These are phyloP conservation scores for Phymatocera aterrima DNA, from an alignment of 2,888 invertebrate species.

Conservation along the genomic window DNA sequence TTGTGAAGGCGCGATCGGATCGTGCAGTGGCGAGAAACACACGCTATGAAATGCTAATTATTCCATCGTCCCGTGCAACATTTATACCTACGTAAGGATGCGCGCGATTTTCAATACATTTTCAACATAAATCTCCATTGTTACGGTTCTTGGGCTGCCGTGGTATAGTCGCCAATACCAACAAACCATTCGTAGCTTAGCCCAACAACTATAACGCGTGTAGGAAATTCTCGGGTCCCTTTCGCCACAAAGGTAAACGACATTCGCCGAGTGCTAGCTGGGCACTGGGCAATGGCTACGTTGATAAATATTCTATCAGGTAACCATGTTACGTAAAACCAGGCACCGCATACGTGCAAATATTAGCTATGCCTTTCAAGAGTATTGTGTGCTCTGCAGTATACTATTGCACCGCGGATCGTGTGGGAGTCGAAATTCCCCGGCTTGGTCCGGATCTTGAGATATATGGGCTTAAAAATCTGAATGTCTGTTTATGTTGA, in stretches of 20 bases:
- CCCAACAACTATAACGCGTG: constrained; percentile 3
- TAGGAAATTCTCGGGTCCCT: not conserved
- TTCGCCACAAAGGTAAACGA: constrained; percentile 13
- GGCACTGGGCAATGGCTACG: constrained; percentile 36
- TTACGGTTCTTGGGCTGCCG: constrained; percentile 3
- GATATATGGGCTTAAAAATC: constrained; percentile 43
- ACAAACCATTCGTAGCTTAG: not conserved
- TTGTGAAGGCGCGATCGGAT: not conserved
- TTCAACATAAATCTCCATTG: constrained; percentile 18
- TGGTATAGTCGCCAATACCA: not conserved
- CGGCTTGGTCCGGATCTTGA: constrained; percentile 21
- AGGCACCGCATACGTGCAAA: constrained; percentile 43
- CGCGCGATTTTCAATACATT: not conserved
- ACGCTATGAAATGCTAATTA: constrained; percentile 43
- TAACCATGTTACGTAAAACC: constrained; percentile 44
- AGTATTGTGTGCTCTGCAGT: constrained; percentile 27
- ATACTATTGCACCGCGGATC: constrained; percentile 26
- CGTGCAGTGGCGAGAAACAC: constrained; percentile 31
- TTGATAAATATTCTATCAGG: constrained; percentile 46
- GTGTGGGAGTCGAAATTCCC: constrained; percentile 31
- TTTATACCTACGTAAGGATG: not conserved
- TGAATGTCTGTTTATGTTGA: constrained; percentile 42
- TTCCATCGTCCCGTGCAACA: constrained; percentile 13
- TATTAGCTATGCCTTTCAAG: constrained; percentile 32
- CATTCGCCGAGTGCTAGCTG: constrained; percentile 23